Conservation (phyloP, 2,888 invertebrate species). For the Odontocerum albicorne region DNA sequence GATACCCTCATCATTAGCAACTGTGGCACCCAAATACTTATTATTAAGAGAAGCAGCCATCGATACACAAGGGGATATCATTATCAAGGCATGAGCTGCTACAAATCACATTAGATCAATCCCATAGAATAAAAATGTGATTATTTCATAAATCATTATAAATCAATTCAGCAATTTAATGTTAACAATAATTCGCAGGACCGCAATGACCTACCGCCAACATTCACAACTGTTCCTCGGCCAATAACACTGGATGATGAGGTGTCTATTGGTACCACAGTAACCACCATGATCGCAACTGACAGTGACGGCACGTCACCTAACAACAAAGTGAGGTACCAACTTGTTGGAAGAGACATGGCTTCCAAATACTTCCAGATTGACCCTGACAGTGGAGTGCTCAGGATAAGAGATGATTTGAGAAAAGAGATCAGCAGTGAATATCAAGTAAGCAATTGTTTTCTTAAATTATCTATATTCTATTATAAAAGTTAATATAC, state of each 20-base stretch:
- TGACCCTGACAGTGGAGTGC: conserved; percentile 79
- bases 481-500: too few relatives aligned
- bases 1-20: too few relatives aligned
- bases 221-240: conserved; percentile 80
- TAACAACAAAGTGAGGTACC: conserved; percentile 76
- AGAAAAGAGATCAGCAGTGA: conserved; percentile 85
- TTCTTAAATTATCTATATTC: too few relatives aligned
- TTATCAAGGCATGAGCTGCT: too few relatives aligned
- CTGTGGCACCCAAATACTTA: too few relatives aligned
- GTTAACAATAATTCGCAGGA: too few relatives aligned
- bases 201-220: conserved; percentile 85
- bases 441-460: conserved; percentile 65
- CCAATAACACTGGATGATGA: conserved; percentile 85
- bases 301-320: conserved; percentile 86
- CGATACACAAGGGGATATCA: too few relatives aligned
- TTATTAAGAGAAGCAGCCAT: too few relatives aligned
- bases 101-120: too few relatives aligned
- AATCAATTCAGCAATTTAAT: too few relatives aligned
- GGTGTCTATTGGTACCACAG: conserved; percentile 76
- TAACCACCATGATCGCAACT: conserved; percentile 76
- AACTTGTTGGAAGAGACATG: conserved; percentile 79
- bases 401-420: conserved; percentile 80
- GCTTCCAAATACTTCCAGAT: conserved; percentile 85
- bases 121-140: too few relatives aligned
- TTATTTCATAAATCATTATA: too few relatives aligned